Evolutionary conservation across 2,113 vertebrate species (phyloP).

Genomic region (Machaerirhynchus nigripectus): DNA sequence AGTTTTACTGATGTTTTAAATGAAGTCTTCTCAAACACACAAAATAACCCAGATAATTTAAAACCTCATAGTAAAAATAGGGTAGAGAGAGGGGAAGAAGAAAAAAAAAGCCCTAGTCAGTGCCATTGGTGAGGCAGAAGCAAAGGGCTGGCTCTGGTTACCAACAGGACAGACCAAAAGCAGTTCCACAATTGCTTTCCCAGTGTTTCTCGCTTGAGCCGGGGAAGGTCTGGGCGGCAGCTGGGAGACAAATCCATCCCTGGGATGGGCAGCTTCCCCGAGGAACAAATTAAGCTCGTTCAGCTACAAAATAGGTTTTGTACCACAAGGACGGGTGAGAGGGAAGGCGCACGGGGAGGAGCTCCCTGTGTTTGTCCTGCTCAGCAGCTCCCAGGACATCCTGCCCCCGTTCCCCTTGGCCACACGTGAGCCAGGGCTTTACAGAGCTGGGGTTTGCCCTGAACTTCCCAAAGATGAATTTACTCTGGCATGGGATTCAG

Average conservation of each 20-base stretch:
- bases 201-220: background rate
- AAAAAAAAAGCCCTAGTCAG: background rate
- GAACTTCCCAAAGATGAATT: rapidly evolving
- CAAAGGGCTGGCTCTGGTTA: slow-evolving; percentile 5
- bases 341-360: background rate
- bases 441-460: background rate
- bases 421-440: rapidly evolving
- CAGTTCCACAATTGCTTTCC: background rate
- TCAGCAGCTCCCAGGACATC: background rate
- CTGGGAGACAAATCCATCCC: slow-evolving; percentile 35
- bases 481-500: rapidly evolving
- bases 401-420: rapidly evolving
- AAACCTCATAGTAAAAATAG: slow-evolving; percentile 37
- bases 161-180: background rate
- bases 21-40: slow-evolving; percentile 59
- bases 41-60: slow-evolving; percentile 68
- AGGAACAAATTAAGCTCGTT: background rate
- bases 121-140: slow-evolving; percentile 4
- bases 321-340: rapidly evolving
- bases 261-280: background rate
- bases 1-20: slow-evolving; percentile 69
- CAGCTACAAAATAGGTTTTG: background rate
- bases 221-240: background rate
- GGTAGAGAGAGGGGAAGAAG: background rate
- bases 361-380: background rate